Conservation (phyloP, 2,797 vertebrate species). For the Pangasius djambal region DNA sequence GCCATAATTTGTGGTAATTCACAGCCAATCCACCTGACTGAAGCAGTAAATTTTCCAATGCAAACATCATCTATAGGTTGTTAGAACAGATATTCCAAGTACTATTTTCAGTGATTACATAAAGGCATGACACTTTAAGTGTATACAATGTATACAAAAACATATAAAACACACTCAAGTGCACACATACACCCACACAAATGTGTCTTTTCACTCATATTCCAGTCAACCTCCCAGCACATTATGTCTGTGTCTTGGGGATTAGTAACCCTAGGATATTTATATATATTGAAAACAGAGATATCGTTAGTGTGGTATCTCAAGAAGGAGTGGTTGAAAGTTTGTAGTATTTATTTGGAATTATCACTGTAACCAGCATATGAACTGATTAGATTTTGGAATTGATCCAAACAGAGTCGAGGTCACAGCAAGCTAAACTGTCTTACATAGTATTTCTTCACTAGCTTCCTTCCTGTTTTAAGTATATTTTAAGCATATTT, state of each 20-base stretch:
- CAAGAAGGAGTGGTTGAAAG: neutral
- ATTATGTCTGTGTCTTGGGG: constrained; percentile 69
- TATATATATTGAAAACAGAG: constrained; percentile 65
- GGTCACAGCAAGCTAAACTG: neutral
- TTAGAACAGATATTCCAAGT: neutral
- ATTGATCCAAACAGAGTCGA: neutral
- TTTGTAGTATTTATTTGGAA: neutral
- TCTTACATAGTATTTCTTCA: neutral
- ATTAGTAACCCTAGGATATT: constrained; percentile 72
- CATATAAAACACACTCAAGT: constrained; percentile 35
- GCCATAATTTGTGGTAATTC: constrained; percentile 38
- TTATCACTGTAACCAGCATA: neutral
- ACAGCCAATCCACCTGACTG: constrained; percentile 20
- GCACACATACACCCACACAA: constrained; percentile 28
- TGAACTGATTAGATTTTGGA: neutral
- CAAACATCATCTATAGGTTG: neutral
- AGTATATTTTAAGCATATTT: neutral
- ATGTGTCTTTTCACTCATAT: constrained; percentile 63
- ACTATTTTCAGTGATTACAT: neutral
- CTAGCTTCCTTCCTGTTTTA: neutral
- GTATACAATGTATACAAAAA: neutral
- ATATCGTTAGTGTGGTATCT: neutral
- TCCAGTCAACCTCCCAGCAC: constrained; percentile 69
- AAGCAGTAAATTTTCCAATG: neutral
- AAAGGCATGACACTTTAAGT: neutral